Percentiles rank a stretch among this genome's conserved stretches.
Evolutionary conservation across 2,113 vertebrate species (phyloP).

Genomic region (Phoxinus phoxinus): DNA sequence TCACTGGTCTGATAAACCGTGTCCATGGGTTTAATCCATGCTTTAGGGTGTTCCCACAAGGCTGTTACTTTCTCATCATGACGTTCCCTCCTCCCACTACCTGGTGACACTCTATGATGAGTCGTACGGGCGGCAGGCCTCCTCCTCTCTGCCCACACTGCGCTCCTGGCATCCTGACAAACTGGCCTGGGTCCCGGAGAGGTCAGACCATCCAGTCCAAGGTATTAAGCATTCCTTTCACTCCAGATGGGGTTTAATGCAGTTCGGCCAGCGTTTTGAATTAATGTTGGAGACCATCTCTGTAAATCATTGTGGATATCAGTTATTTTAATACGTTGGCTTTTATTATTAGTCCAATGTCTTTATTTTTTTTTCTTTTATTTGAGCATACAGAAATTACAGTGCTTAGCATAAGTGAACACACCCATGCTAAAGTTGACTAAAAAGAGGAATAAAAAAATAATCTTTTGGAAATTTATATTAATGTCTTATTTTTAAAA

Average conservation of each 20-base stretch:
- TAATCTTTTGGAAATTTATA: too few species aligned
- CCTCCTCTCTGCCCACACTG: slow-evolving; percentile 64
- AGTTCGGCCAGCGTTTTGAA: neutral
- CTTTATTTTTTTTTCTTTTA: neutral
- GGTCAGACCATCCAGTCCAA: slow-evolving; percentile 71
- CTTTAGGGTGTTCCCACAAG: slow-evolving; percentile 78
- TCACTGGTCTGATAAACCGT: neutral
- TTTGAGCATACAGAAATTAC: neutral
- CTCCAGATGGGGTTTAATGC: slow-evolving; percentile 40
- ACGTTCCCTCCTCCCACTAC: slow-evolving; percentile 62
- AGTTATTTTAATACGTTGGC: neutral
- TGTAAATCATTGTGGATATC: neutral
- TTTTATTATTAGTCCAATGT: neutral
- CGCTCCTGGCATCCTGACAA: slow-evolving; percentile 66
- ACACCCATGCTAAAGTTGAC: too few species aligned
- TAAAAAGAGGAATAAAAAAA: too few species aligned
- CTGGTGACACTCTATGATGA: slow-evolving; percentile 78
- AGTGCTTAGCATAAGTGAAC: too few species aligned
- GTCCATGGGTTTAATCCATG: slow-evolving; percentile 42
- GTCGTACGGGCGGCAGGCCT: slow-evolving; percentile 64
- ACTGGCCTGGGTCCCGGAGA: slow-evolving; percentile 76
- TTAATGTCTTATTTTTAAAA: too few species aligned
- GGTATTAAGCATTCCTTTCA: slow-evolving; percentile 64
- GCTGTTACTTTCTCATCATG: slow-evolving; percentile 73
- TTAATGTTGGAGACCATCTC: slow-evolving; percentile 9